Conservation (phyloP, 2,888 invertebrate species). For the Polylopha cassiicola region DNA sequence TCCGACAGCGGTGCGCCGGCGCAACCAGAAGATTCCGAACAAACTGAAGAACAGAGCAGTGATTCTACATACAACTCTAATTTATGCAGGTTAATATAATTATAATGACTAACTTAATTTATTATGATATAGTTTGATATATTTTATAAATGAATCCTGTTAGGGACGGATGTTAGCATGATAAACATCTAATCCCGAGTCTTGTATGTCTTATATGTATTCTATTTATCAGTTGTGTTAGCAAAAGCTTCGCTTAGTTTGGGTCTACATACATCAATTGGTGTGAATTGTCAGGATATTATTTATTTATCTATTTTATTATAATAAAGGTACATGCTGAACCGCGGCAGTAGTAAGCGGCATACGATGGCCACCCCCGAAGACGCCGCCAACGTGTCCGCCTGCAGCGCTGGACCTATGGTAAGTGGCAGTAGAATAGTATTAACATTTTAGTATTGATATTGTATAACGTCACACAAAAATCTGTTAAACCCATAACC, state of each 20-base stretch:
- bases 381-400: slow-evolving; percentile 68
- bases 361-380: slow-evolving; percentile 88
- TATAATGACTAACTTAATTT: slow-evolving; percentile 1
- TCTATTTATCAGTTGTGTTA: no score
- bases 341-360: slow-evolving; percentile 84
- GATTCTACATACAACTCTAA: slow-evolving; percentile 59
- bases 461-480: neutral
- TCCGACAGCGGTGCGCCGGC: slow-evolving; percentile 54
- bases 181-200: no score
- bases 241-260: no score
- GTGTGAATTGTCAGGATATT: neutral
- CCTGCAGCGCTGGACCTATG: slow-evolving; percentile 58
- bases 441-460: neutral
- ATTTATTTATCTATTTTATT: neutral
- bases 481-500: no score
- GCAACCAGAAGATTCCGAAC: slow-evolving; percentile 40
- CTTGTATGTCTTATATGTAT: no score
- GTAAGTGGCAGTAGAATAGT: no score
- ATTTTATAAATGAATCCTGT: no score
- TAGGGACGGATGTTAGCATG: no score
- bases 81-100: slow-evolving; percentile 51
- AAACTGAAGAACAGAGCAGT: slow-evolving; percentile 49
- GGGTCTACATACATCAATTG: no score
- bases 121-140: no score
- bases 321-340: slow-evolving; percentile 83